Evolutionary conservation across 1,140 invertebrate species (phyloP), one percentile per base, ranked within the genome.

Genomic region (Probaryconus sp.): DNA sequence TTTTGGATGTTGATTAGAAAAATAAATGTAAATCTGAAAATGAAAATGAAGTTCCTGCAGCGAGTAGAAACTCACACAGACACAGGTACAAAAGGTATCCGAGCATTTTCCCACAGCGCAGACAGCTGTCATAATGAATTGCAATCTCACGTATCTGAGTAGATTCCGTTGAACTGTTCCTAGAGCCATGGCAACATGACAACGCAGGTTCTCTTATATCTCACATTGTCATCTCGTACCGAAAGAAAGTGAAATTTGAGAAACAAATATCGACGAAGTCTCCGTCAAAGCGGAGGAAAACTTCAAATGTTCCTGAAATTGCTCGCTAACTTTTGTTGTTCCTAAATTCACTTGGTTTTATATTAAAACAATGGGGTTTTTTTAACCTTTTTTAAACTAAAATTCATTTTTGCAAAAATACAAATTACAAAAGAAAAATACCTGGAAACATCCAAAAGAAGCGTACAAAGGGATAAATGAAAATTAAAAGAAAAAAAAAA

Each of bases 121-220:
- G 76, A 84, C 83, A 86, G 84, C 84, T 87, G 85, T 83, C 79
- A 77, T 87, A 87, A 87, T 87, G 84, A 87, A 83, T 87, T 87
- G 85, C 85, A 87, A 85, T 83, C 86, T 85, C 84, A 85, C 85
- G 83, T 85, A 73, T 72, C 56, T 61, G 45, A 65, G 55, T 76
- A 65, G 74, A 67, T 61, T 37, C 58, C 70, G 79, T 53, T 47
- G 68, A 81, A 68, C 72, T 72, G 77, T 76, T 73, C 75, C 50
- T 58, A 60, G 76, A 71, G 69, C 77, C 72, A 64, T 76, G 53
- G 56, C 63, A 75, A 79, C 82, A 82, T 87, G 86, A 87, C 82
- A 81, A 79, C 81, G 85, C 84, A 85, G 75, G 74, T 85, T 85
- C 65, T 43, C 64, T 79, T 78, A 53, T 73, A 77, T 79, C 73